Base-by-base conservation (phyloP, 2,888 invertebrate genomes). In the Cataglyphis albicans region DNA sequence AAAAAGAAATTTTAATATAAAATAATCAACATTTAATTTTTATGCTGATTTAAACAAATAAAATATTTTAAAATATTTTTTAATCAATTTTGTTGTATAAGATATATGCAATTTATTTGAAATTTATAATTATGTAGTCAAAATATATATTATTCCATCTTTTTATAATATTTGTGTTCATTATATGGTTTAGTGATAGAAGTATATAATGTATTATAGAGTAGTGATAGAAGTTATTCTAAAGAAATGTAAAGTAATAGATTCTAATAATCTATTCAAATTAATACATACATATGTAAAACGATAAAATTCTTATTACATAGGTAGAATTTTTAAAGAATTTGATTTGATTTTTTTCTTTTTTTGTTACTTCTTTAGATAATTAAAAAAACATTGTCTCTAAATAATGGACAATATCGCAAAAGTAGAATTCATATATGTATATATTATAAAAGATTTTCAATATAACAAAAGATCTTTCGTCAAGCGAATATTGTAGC, bases 401-500 rank as follows among this genome's bases (percentile, higher is more conserved):
- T 25, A 32, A 48, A n/a, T 3, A 25, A 25, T 25, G 10, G 12
- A 68, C n/a, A 12, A 12, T 12, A 41, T 18, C 18, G 41, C 9
- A 25, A 41, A 41, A 25, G 4, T 9, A 38, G 18, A 41, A 21
- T 48, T 3, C 3, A 18, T 25, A 41, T 41, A 61, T 21, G 18
- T 38, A 21, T 25, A 25, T 25, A 25, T 25, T 44, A 52, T 15
- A 12, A n/a, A 70, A 70, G 21, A 35, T 52, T 68, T 68, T 70
- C 32, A 52, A 70, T 32, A 52, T 52, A 55, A 35, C 29, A n/a
- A 6, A 18, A 18, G 25, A n/a, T 52, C 68, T 15, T 55, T 70
- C 1, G 25, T 70, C 35, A 52, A 35, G 9, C 52, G 21, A 70
- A 55, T 48, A 67, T 52, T 70, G 52, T 21, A 70, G 70, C 52